Conservation (phyloP, 2,888 invertebrate genomes). For the Sinopyrophorus schimmeli region DNA sequence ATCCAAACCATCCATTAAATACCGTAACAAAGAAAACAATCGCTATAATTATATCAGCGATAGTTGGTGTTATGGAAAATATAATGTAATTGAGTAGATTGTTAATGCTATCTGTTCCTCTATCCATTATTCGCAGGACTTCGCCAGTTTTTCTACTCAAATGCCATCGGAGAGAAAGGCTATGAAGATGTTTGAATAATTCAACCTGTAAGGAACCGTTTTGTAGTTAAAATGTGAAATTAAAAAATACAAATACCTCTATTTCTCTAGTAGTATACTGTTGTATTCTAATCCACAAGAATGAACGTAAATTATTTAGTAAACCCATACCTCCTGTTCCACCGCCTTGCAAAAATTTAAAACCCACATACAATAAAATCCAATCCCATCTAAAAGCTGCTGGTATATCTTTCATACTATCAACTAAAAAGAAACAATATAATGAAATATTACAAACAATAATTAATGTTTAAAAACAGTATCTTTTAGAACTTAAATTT, state of each 20-base stretch:
- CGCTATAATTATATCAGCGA: slow-evolving; percentile 90
- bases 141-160: slow-evolving; percentile 94
- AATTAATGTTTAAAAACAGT: no score
- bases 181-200: slow-evolving; percentile 85
- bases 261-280: slow-evolving; percentile 94
- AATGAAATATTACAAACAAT: neutral
- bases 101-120: slow-evolving; percentile 96
- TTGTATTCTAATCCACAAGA: slow-evolving; percentile 94
- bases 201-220: slow-evolving; percentile 63
- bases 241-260: slow-evolving; percentile 57
- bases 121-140: slow-evolving; percentile 93
- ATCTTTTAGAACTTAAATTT: no score
- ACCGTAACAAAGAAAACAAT: slow-evolving; percentile 83
- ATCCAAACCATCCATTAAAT: slow-evolving; percentile 93
- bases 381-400: slow-evolving; percentile 84
- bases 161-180: slow-evolving; percentile 93
- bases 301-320: slow-evolving; percentile 86
- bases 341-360: slow-evolving; percentile 95
- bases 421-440: slow-evolving; percentile 65
- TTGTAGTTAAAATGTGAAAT: slow-evolving; percentile 4
- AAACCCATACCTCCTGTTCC: slow-evolving; percentile 92
- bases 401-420: slow-evolving; percentile 68
- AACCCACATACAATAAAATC: slow-evolving; percentile 79
- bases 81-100: slow-evolving; percentile 89
- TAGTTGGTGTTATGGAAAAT: slow-evolving; percentile 91